Evolutionary conservation across 2,797 vertebrate genomes (phyloP).

Genomic region (Mormyrops attenuatus): DNA sequence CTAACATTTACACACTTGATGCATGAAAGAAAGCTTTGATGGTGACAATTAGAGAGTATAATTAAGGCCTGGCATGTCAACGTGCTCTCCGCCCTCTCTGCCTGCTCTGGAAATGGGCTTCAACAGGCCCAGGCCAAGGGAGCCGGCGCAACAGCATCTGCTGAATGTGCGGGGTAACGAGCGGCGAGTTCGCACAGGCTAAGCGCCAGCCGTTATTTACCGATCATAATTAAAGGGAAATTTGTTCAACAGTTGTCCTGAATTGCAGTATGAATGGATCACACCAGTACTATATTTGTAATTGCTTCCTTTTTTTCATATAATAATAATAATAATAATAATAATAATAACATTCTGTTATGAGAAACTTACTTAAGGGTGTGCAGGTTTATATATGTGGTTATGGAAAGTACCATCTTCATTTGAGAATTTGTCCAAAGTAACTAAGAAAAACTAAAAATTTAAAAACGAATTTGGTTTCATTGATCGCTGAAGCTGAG

Average conservation of each 20-base stretch:
- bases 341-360: not conserved
- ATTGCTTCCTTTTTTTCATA: not conserved
- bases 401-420: not conserved
- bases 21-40: constrained; percentile 29
- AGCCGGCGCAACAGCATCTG: constrained; percentile 14
- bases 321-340: not conserved
- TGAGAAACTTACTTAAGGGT: not conserved
- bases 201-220: constrained; percentile 14
- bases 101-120: not conserved
- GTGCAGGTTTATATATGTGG: not conserved
- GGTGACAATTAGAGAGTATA: constrained; percentile 31
- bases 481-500: not conserved
- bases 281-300: not conserved
- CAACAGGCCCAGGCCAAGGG: not conserved
- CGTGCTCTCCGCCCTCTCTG: not conserved
- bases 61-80: constrained; percentile 29
- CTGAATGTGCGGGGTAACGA: not conserved
- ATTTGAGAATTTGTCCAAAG: not conserved
- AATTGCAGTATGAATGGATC: constrained; percentile 4
- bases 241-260: not conserved
- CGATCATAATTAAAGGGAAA: constrained; percentile 13
- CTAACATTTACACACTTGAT: constrained; percentile 34
- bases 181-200: constrained; percentile 4
- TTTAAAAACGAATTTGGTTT: not conserved
- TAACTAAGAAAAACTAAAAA: not conserved